Evolutionary conservation across 2,888 invertebrate genomes (phyloP).

Genomic region (Leptura quadrifasciata): DNA sequence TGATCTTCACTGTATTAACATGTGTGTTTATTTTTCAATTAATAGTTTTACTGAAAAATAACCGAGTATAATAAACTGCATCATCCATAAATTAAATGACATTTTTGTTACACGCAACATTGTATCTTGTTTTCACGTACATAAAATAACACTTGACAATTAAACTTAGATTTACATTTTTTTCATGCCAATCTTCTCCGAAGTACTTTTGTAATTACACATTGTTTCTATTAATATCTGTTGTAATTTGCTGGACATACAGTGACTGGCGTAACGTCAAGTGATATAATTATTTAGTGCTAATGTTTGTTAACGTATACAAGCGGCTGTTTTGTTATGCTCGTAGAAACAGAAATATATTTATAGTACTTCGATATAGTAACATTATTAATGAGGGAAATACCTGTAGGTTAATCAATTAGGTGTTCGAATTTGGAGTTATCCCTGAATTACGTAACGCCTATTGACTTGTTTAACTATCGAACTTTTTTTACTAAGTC

Average conservation of each 20-base stretch:
- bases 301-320: background rate
- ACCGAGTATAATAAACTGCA: constrained; percentile 25
- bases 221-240: background rate
- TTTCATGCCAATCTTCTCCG: constrained; percentile 1
- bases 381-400: too few species aligned
- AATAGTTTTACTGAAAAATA: constrained; percentile 51
- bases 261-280: background rate
- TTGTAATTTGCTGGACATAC: background rate
- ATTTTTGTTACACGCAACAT: constrained; percentile 21
- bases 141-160: constrained; percentile 6
- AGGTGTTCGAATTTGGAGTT: too few species aligned
- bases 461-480: too few species aligned
- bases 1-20: constrained; percentile 52
- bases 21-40: constrained; percentile 62
- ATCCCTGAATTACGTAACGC: too few species aligned
- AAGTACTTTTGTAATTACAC: constrained; percentile 3
- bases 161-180: constrained; percentile 23
- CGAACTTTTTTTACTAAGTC: too few species aligned
- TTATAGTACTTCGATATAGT: too few species aligned
- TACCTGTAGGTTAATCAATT: too few species aligned
- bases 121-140: constrained; percentile 17
- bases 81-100: constrained; percentile 23
- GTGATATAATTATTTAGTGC: background rate
- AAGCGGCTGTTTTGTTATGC: background rate
- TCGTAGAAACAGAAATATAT: background rate